Evolutionary conservation across 2,113 vertebrate species (phyloP), one percentile per base, ranked within the genome.

Genomic region (Trichechus manatus): DNA sequence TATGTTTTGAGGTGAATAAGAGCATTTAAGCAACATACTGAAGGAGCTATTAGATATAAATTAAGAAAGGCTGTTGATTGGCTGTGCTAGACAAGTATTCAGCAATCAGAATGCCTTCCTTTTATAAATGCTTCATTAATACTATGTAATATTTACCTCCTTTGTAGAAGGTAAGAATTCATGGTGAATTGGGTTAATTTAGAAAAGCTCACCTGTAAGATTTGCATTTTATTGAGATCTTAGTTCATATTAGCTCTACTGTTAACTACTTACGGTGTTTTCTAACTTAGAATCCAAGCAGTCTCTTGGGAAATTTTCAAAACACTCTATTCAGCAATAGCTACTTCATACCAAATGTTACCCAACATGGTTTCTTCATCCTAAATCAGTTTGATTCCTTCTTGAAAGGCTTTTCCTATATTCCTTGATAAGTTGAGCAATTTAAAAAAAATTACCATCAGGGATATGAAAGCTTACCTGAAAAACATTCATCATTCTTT

Each of bases 381-480:
- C 11, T 87, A 94, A 88, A 83, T 61, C n/a, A 53, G 33, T 80
- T 44, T 87, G 36, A 89, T 89, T 94, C 5, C 39, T 94, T 85
- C 36, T 33, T 81, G 74, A 91, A 94, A 89, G 47, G 50, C 2
- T n/a, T 93, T 94, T 80, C 36, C 25, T 88, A 15, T 82, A 39
- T 77, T 87, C 27, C 19, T 9, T 72, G 59, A 93, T 36, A 96
- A 93, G 89, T 1, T 39, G 47, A 78, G 5, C 59, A 94, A 61
- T 92, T 95, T 25, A 89, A 77, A 97, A 97, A 81, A 86, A 19
- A 66, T 82, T 94, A 90, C 53, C n/a, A 36, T 84, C 0, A 13
- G 0, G 9, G 17, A 75, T 15, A 61, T 66, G 50, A 81, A 92
- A 79, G 10, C 7, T 81, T 80, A 19, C 25, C n/a, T 96, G 13